Evolutionary conservation across 2,113 vertebrate species (phyloP).

Genomic region (Balaeniceps rex): DNA sequence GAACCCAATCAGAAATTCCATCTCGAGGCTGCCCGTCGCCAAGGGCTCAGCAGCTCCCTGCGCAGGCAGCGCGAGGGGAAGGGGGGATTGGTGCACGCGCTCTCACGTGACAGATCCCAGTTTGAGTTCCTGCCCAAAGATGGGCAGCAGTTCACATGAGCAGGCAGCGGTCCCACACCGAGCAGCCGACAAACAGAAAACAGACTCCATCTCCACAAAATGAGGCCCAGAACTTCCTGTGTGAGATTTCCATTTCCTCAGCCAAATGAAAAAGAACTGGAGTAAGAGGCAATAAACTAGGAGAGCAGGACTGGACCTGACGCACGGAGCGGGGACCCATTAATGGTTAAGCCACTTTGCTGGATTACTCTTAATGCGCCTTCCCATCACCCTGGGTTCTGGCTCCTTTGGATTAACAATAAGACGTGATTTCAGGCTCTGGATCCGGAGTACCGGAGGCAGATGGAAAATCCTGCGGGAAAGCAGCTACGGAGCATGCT

Average conservation of each 20-base stretch:
- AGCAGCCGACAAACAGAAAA: slow-evolving; percentile 77
- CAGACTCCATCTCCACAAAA: slow-evolving; percentile 76
- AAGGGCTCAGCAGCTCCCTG: slow-evolving; percentile 27
- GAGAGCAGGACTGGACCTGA: slow-evolving; percentile 60
- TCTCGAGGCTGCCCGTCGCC: slow-evolving; percentile 39
- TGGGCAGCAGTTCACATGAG: slow-evolving; percentile 70
- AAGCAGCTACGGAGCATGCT: slow-evolving; percentile 53
- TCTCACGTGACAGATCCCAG: slow-evolving; percentile 54
- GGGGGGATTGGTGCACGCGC: slow-evolving; percentile 24
- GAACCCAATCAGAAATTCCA: slow-evolving; percentile 56
- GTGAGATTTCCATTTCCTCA: slow-evolving; percentile 79
- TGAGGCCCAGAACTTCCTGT: slow-evolving; percentile 78
- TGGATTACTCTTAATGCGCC: slow-evolving; percentile 58
- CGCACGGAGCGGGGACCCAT: slow-evolving; percentile 55
- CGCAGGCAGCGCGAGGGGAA: slow-evolving; percentile 20
- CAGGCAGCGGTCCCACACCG: slow-evolving; percentile 67
- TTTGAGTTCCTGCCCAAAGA: slow-evolving; percentile 76
- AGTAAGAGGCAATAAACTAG: slow-evolving; percentile 50
- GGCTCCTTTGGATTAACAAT: slow-evolving; percentile 61
- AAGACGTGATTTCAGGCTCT: slow-evolving; percentile 61
- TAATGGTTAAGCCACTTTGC: slow-evolving; percentile 67
- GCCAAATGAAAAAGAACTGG: slow-evolving; percentile 74
- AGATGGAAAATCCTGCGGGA: slow-evolving; percentile 56
- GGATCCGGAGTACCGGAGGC: slow-evolving; percentile 58
- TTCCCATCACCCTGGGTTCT: slow-evolving; percentile 63